Evolutionary conservation across 2,888 invertebrate genomes (phyloP).

Genomic region (Polyploca ridens): DNA sequence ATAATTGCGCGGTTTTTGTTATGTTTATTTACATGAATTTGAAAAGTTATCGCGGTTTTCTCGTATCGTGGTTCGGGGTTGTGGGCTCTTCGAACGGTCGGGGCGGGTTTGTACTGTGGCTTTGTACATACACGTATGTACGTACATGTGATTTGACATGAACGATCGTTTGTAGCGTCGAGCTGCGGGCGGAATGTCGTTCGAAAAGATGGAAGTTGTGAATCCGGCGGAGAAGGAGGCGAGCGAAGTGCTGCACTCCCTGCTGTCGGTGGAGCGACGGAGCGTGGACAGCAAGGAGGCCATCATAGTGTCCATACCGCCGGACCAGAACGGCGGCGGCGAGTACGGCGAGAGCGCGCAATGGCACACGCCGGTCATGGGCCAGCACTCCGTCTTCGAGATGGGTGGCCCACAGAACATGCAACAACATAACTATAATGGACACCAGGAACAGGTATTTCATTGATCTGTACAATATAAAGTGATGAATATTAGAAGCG

Average conservation of each 20-base stretch:
- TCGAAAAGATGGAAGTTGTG: slow-evolving; percentile 86
- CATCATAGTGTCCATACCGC: slow-evolving; percentile 77
- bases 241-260: slow-evolving; percentile 88
- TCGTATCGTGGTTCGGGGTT: slow-evolving; percentile 61
- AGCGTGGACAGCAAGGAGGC: slow-evolving; percentile 85
- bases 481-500: slow-evolving; percentile 6
- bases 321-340: slow-evolving; percentile 75
- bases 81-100: slow-evolving; percentile 57
- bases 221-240: slow-evolving; percentile 89
- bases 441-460: slow-evolving; percentile 77
- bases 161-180: slow-evolving; percentile 76
- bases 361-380: slow-evolving; percentile 86
- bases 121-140: slow-evolving; percentile 79
- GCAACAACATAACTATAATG: slow-evolving; percentile 79
- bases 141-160: slow-evolving; percentile 80
- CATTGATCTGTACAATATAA: slow-evolving; percentile 16
- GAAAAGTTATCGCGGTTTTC: slow-evolving; percentile 83
- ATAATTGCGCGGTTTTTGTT: slow-evolving; percentile 85
- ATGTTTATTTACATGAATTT: slow-evolving; percentile 85
- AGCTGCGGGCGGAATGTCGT: slow-evolving; percentile 70
- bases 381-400: slow-evolving; percentile 81
- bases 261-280: slow-evolving; percentile 87
- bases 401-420: slow-evolving; percentile 69
- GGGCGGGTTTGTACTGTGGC: slow-evolving; percentile 74
- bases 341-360: slow-evolving; percentile 84